Conservation (phyloP, 1,140 invertebrate species). For the Drosophila dunni region DNA sequence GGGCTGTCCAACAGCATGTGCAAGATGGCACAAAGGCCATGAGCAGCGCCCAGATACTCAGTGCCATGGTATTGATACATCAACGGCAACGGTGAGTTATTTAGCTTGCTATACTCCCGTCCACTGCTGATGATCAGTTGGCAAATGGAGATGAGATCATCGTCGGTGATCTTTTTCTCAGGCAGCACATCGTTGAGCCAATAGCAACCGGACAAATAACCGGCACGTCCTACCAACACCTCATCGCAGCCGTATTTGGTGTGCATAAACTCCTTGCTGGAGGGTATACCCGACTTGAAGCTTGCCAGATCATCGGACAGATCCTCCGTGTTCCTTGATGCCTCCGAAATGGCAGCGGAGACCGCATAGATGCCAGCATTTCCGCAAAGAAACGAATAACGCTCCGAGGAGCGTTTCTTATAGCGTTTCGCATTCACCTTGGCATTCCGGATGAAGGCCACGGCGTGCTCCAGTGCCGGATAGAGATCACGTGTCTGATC, state of each 20-base stretch:
- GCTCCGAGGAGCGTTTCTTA: slow-evolving; percentile 76
- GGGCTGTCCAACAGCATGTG: slow-evolving; percentile 85
- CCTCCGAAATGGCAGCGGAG: slow-evolving; percentile 85
- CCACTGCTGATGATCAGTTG: slow-evolving; percentile 89
- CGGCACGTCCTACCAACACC: slow-evolving; percentile 92
- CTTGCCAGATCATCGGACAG: slow-evolving; percentile 85
- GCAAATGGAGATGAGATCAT: slow-evolving; percentile 88
- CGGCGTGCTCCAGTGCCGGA: slow-evolving; percentile 80
- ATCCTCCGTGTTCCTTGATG: slow-evolving; percentile 63
- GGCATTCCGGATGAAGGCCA: slow-evolving; percentile 85
- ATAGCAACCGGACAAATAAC: slow-evolving; percentile 91
- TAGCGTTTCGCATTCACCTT: slow-evolving; percentile 80
- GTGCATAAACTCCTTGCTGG: slow-evolving; percentile 85
- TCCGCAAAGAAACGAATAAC: slow-evolving; percentile 87
- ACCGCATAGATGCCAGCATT: slow-evolving; percentile 88
- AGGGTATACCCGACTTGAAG: slow-evolving; percentile 81
- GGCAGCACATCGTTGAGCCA: slow-evolving; percentile 89
- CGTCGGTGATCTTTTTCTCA: slow-evolving; percentile 85
- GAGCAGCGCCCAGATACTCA: slow-evolving; percentile 93
- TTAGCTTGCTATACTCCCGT: slow-evolving; percentile 87
- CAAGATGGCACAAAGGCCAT: slow-evolving; percentile 89
- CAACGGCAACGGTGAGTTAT: slow-evolving; percentile 88
- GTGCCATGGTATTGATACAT: slow-evolving; percentile 95
- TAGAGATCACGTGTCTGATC: slow-evolving; percentile 78
- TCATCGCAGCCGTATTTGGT: slow-evolving; percentile 91